Evolutionary conservation across 2,888 invertebrate genomes (phyloP), one percentile per base, ranked within the genome.

Genomic region (Erynnis tages): DNA sequence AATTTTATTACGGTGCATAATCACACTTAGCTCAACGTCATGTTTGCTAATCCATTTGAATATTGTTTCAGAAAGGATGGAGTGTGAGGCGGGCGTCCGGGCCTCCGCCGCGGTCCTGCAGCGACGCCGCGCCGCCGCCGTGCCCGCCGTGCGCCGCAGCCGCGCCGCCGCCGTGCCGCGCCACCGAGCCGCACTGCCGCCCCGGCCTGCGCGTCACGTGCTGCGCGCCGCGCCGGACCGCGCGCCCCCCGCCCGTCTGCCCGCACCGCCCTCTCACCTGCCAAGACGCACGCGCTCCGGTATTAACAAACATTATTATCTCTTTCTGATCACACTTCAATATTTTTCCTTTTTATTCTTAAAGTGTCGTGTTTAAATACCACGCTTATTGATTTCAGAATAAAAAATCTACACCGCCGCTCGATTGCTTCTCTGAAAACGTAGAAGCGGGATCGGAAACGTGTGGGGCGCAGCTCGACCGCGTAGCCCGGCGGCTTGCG

Each of bases 181-280:
- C 54, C 19, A 40, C 30, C 47, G 48, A 43, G 45, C 46, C 23
- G 34, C 55, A 46, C 48, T 55, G 50, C 37, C 55, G 56, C 27
- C 58, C 6, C 53, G 54, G 13, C 52, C 57, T 11, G 54, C 55
- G 19, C 49, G 60, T 40, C 59, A 58, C 46, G 56, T 59, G 35
- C 58, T 56, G 35, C 56, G 52, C 38, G 38, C 47, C 10, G 40
- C 53, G 53, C 13, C 47, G 48, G 32, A 52, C 41, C 48, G 14
- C 54, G 5, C 13, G 32, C 19, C 52, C 54, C 10, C 29, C 29
- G 46, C 46, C 53, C n/a, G n/a, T n/a, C 29, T 60, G 50, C 54
- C 44, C 40, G 35, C 54, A 17, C 17, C 41, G 27, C 25, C 49
- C 45, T 6, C 48, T 44, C 35, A 35, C 48, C 29, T 35, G 46